Evolutionary conservation across 1,140 invertebrate genomes (phyloP), one percentile per base, ranked within the genome.

Genomic region (Choristoneura fumiferana): DNA sequence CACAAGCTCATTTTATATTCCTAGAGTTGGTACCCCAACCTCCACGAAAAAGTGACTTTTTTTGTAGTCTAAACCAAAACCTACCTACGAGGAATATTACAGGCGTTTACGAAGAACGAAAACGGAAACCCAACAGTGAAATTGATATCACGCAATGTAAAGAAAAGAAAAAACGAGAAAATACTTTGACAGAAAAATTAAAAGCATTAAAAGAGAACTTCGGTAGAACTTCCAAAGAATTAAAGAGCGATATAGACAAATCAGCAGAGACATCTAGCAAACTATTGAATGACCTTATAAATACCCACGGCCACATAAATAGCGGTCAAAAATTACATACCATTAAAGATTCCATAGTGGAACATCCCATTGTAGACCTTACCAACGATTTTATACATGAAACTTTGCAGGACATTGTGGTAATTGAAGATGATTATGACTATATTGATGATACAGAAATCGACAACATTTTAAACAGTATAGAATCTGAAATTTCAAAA

Each of bases 91-190:
- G 55, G 52, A 55, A 10, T 57, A 69, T 74, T 59, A 69, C 63
- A 36, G 68, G 73, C 17, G 63, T 45, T 8, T 67, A 58, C 22
- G 75, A 74, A 60, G 63, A 78, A 56, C 65, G 81, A 13, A 85
- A 89, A 76, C 75, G 80, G 62, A 86, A 79, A 49, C 73, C 52
- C n/a, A n/a, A n/a, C n/a, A n/a, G n/a, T 39, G 54, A 62, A 34
- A 54, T 64, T 33, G 55, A 73, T 13, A 65, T 65, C 53, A 56
- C 60, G 9, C 60, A 73, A 38, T 70, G 64, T 8, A 78, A 75
- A 60, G 77, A 82, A 68, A 87, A 89, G 54, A 85, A 67, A 38
- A 87, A 81, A 75, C 59, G 78, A 4, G 69, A 81, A 10, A 72
- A 39, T 45, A 57, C 63, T 64, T 35, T 83, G 14, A 62, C 83